These are phyloP conservation scores for Endotricha flammealis DNA, from an alignment of 2,888 invertebrate genomes.

Conservation along the genomic window DNA sequence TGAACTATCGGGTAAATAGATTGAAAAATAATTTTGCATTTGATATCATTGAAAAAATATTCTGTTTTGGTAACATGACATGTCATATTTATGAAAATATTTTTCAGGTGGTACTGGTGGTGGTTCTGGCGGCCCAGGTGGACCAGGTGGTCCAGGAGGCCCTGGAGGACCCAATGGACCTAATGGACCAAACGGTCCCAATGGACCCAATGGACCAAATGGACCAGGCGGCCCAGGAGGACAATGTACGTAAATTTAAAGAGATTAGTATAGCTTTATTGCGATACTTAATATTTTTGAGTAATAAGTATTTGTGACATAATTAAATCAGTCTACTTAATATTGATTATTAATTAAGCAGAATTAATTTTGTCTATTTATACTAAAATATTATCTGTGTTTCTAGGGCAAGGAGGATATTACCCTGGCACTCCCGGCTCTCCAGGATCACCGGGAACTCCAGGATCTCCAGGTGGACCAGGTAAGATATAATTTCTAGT, in stretches of 20 bases:
- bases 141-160: constrained; percentile 44
- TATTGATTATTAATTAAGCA: no score
- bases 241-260: neutral
- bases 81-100: no score
- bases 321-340: no score
- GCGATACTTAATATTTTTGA: no score
- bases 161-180: constrained; percentile 33
- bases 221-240: constrained; percentile 9
- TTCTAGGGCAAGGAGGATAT: constrained; percentile 15
- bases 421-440: constrained; percentile 25
- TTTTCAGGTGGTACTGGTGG: constrained; percentile 16
- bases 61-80: no score
- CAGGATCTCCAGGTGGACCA: constrained; percentile 20
- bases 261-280: no score
- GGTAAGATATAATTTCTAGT: no score
- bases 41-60: no score
- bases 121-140: constrained; percentile 39
- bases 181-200: constrained; percentile 14
- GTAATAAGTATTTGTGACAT: no score
- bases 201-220: constrained; percentile 22
- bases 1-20: no score
- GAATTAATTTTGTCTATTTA: no score
- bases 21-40: no score
- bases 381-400: neutral
- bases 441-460: constrained; percentile 29